phyloP scores from a whole-genome alignment of 2,113 vertebrate genomes.

The Muntiacus muntjak region DNA sequence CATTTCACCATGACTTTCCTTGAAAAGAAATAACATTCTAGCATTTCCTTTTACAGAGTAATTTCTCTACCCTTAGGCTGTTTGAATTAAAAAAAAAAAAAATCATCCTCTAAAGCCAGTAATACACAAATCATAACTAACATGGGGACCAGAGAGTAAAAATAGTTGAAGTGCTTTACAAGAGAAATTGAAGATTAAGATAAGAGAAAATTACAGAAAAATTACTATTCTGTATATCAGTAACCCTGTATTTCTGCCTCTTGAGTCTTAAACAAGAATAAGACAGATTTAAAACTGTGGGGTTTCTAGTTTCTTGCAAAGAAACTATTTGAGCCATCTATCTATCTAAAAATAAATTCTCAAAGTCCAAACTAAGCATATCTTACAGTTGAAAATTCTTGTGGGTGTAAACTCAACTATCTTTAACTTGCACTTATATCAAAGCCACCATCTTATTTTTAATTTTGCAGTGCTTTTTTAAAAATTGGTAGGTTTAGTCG shows the following conservation, averaged over 20 bases:
- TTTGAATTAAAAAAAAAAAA: neutral
- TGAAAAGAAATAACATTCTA: neutral
- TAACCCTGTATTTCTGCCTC: neutral
- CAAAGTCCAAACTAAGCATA: neutral
- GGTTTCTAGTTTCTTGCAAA: neutral
- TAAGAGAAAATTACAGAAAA: neutral
- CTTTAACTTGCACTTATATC: neutral
- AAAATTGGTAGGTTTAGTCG: neutral
- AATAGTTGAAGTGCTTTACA: neutral
- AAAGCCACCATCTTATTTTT: neutral
- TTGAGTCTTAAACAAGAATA: neutral
- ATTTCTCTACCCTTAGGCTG: neutral
- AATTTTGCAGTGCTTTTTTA: neutral
- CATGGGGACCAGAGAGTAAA: neutral
- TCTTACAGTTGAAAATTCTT: neutral
- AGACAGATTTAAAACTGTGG: neutral
- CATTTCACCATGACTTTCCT: neutral
- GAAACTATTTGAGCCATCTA: neutral
- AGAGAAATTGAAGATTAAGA: neutral
- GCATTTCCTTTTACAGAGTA: neutral
- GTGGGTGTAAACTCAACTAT: neutral
- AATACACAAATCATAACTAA: neutral
- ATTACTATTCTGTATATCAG: neutral
- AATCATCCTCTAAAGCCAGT: neutral
- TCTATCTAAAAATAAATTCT: conserved; percentile 35